Evolutionary conservation across 2,888 invertebrate species (phyloP).

Genomic region (Antheraea yamamai): DNA sequence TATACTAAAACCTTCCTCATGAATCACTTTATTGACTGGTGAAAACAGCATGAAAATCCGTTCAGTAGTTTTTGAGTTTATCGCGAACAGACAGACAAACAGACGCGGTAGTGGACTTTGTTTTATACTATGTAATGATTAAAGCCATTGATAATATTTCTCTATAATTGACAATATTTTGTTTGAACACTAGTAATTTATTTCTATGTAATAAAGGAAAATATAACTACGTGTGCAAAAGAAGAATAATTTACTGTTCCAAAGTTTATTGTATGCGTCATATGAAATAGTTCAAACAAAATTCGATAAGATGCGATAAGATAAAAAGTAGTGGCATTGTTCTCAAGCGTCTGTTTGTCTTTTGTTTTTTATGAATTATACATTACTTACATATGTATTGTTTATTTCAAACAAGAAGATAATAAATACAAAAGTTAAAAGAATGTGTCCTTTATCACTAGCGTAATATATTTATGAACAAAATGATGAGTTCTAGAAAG

Average conservation of each 20-base stretch:
- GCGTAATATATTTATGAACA: background rate
- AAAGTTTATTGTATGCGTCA: background rate
- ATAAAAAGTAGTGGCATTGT: slow-evolving; percentile 6
- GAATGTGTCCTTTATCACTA: background rate
- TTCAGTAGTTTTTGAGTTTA: too few relatives aligned
- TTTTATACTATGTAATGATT: too few relatives aligned
- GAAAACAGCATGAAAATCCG: too few relatives aligned
- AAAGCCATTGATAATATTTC: too few relatives aligned
- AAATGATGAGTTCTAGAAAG: background rate
- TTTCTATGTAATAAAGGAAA: background rate
- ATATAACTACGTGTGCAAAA: background rate
- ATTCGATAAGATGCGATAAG: background rate
- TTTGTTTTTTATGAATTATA: background rate
- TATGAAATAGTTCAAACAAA: slow-evolving; percentile 8
- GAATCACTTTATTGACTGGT: too few relatives aligned
- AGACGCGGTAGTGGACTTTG: too few relatives aligned
- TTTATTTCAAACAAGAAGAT: background rate
- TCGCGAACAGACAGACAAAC: too few relatives aligned
- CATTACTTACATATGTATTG: background rate
- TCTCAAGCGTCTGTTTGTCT: background rate
- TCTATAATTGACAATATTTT: background rate
- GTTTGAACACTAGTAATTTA: background rate
- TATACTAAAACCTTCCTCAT: too few relatives aligned
- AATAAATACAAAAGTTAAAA: background rate
- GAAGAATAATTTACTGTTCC: background rate